phyloP scores from a whole-genome alignment of 2,797 vertebrate species.

The Lemur catta region DNA sequence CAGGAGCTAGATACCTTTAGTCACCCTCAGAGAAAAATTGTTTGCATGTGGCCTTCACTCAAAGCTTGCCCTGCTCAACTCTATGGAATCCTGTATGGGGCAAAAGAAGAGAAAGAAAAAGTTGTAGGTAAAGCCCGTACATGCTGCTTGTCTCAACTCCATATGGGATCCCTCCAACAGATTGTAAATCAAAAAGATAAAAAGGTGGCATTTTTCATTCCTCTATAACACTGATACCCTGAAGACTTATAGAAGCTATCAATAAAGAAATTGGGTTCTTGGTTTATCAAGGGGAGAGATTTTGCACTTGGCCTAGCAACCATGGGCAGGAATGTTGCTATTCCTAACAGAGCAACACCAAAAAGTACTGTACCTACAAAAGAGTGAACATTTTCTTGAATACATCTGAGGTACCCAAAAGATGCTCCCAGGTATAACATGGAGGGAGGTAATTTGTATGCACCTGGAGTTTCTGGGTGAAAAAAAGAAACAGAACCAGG shows the following conservation, averaged over 20 bases:
- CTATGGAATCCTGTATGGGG: neutral
- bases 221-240: neutral
- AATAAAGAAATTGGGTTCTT: neutral
- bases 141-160: neutral
- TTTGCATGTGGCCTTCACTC: neutral
- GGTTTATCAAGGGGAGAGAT: neutral
- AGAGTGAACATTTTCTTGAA: neutral
- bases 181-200: neutral
- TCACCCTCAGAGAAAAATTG: neutral
- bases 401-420: neutral
- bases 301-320: neutral
- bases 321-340: neutral
- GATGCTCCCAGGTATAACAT: neutral
- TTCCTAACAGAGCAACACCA: neutral
- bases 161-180: neutral
- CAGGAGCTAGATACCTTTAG: neutral
- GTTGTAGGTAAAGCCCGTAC: neutral
- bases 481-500: constrained; percentile 21
- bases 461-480: neutral
- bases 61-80: neutral
- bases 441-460: constrained; percentile 20
- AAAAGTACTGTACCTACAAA: neutral
- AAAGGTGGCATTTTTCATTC: neutral
- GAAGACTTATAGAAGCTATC: neutral
- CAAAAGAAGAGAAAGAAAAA: neutral